These are phyloP conservation scores for Troides oblongomaculatus DNA, from an alignment of 2,888 invertebrate genomes.

Conservation along the genomic window DNA sequence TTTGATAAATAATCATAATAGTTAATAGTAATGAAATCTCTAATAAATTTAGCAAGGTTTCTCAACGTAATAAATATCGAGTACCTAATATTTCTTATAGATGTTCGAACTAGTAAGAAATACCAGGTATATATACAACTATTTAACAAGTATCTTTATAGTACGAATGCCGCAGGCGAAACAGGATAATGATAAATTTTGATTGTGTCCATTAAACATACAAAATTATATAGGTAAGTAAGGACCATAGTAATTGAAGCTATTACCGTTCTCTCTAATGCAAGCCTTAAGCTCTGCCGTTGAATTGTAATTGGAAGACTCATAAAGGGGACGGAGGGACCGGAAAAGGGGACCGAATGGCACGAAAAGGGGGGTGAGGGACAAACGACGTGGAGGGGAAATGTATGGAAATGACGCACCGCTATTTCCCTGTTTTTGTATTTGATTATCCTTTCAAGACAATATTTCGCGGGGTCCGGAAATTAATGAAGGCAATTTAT, in stretches of 20 bases:
- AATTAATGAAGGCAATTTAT: conserved; percentile 80
- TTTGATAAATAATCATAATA: no score
- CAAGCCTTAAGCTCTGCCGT: conserved; percentile 73
- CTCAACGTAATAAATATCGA: no score
- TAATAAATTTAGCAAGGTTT: no score
- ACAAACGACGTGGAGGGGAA: conserved; percentile 47
- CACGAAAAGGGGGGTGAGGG: conserved; percentile 61
- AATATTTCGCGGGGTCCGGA: conserved; percentile 78
- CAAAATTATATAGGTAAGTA: conserved; percentile 28
- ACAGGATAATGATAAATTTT: conserved; percentile 5
- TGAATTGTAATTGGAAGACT: conserved; percentile 75
- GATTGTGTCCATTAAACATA: conserved; percentile 15
- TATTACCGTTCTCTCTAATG: conserved; percentile 55
- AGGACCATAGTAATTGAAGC: conserved; percentile 45
- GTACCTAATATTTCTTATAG: no score
- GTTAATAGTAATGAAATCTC: no score
- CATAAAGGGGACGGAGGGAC: conserved; percentile 71
- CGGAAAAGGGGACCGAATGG: conserved; percentile 62
- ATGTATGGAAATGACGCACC: conserved; percentile 80
- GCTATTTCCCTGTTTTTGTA: conserved; percentile 79
- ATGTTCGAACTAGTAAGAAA: no score
- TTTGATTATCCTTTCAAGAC: conserved; percentile 81
- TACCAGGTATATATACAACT: no score
- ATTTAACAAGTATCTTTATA: not conserved
- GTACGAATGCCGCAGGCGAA: not conserved